Percentiles rank a stretch among this genome's conserved stretches.
Conservation (phyloP, 1,140 invertebrate species). For the Drosophila nikananu region DNA sequence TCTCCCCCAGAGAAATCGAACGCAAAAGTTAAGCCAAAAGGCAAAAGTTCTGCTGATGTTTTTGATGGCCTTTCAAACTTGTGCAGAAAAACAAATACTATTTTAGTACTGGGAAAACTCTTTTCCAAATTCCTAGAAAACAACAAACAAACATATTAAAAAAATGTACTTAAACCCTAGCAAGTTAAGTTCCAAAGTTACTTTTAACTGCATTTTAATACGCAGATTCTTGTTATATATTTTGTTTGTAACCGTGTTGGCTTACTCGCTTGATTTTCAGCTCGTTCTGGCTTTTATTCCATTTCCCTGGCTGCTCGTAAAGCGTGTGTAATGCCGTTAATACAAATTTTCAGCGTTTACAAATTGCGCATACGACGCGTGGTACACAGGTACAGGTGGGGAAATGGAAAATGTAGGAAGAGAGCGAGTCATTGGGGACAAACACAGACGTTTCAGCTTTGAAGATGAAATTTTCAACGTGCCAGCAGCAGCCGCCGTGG, state of each 20-base stretch:
- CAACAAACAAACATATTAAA: too few relatives aligned
- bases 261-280: slow-evolving; percentile 2
- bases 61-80: slow-evolving; percentile 36
- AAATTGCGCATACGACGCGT: slow-evolving; percentile 80
- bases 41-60: background rate
- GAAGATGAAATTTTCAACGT: slow-evolving; percentile 78
- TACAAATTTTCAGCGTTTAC: slow-evolving; percentile 79
- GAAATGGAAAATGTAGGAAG: too few relatives aligned
- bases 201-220: background rate
- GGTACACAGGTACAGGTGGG: slow-evolving; percentile 27
- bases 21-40: slow-evolving; percentile 17
- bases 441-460: slow-evolving; percentile 57
- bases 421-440: slow-evolving; percentile 44
- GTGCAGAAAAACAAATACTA: slow-evolving; percentile 36
- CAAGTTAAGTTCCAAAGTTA: background rate
- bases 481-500: slow-evolving; percentile 65
- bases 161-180: background rate
- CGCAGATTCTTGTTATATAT: background rate
- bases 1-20: slow-evolving; percentile 21
- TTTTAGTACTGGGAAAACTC: background rate
- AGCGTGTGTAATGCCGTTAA: slow-evolving; percentile 78
- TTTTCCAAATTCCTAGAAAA: background rate
- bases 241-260: slow-evolving; percentile 14
- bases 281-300: slow-evolving; percentile 38
- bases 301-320: slow-evolving; percentile 65